phyloP scores from a whole-genome alignment of 1,140 invertebrate species.

The Chelonus insularis region DNA sequence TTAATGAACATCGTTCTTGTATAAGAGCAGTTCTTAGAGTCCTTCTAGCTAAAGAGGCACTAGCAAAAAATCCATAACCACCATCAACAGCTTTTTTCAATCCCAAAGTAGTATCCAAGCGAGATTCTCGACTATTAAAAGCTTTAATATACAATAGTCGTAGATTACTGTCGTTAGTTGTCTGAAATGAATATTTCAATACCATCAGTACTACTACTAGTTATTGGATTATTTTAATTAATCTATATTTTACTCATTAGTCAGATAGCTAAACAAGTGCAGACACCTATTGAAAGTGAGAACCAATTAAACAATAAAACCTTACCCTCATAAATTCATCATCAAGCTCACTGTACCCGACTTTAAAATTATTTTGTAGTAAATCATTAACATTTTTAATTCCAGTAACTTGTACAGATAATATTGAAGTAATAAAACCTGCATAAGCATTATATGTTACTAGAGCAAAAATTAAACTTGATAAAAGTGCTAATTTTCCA shows the following conservation, averaged over 20 bases:
- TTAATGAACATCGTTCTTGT: conserved; percentile 51
- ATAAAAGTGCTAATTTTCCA: conserved; percentile 63
- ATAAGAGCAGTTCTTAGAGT: conserved; percentile 49
- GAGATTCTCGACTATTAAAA: conserved; percentile 49
- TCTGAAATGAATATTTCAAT: too few species aligned
- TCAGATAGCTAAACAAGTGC: too few species aligned
- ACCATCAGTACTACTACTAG: too few species aligned
- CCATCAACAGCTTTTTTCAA: conserved; percentile 50
- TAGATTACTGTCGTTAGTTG: conserved; percentile 51
- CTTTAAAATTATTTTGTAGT: conserved; percentile 62
- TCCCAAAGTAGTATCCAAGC: conserved; percentile 48
- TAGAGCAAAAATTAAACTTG: conserved; percentile 63
- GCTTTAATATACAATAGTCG: conserved; percentile 55
- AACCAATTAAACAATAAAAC: too few species aligned
- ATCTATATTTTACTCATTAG: too few species aligned
- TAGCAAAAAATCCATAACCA: conserved; percentile 57
- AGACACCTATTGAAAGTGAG: too few species aligned
- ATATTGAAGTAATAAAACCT: conserved; percentile 67
- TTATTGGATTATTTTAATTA: not conserved
- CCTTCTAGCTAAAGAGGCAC: conserved; percentile 52
- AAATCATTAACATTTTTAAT: conserved; percentile 65
- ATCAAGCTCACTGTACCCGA: conserved; percentile 61
- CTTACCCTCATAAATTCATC: conserved; percentile 55
- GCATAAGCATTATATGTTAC: conserved; percentile 67
- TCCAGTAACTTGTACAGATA: conserved; percentile 64